Evolutionary conservation across 1,140 invertebrate genomes (phyloP).

Genomic region (Aphaenogaster floridana): DNA sequence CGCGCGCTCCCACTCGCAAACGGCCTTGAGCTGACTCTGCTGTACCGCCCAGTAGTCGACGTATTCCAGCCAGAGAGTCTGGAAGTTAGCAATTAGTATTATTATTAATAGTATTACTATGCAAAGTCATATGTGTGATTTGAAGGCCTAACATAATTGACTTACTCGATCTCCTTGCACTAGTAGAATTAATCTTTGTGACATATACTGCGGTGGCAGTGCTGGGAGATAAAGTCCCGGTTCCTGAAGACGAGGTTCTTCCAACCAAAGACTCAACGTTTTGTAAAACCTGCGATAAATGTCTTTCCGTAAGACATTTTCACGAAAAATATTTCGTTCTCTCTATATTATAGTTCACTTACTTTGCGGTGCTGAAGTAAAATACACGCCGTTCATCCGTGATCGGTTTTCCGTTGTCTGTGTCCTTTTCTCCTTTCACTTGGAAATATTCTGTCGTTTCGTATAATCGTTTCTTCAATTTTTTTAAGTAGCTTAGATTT

Average conservation of each 20-base stretch:
- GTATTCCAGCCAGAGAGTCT: constrained; percentile 90
- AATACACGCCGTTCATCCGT: constrained; percentile 84
- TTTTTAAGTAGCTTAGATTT: constrained; percentile 91
- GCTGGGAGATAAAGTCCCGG: constrained; percentile 90
- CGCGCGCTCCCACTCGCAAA: constrained; percentile 85
- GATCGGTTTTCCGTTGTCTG: constrained; percentile 82
- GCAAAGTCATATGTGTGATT: neutral
- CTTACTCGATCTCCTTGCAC: constrained; percentile 87
- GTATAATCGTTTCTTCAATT: constrained; percentile 91
- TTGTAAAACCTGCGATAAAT: constrained; percentile 87
- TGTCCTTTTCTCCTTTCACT: constrained; percentile 81
- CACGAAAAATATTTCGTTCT: neutral
- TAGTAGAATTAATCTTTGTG: constrained; percentile 87
- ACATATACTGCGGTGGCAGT: constrained; percentile 91
- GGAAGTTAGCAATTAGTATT: neutral
- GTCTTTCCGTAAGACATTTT: constrained; percentile 16
- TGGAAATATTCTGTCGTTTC: constrained; percentile 90
- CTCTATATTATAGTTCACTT: constrained; percentile 32
- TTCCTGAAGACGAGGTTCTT: constrained; percentile 92
- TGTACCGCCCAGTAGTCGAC: constrained; percentile 88
- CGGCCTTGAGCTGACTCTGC: constrained; percentile 85
- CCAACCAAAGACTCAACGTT: constrained; percentile 92
- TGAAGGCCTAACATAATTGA: neutral
- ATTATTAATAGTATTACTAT: constrained; percentile 10
- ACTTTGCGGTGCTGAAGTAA: constrained; percentile 84